Percentiles rank a stretch among this genome's conserved stretches.
Conservation (phyloP, 2,113 vertebrate genomes). For the Acanthochromis polyacanthus region DNA sequence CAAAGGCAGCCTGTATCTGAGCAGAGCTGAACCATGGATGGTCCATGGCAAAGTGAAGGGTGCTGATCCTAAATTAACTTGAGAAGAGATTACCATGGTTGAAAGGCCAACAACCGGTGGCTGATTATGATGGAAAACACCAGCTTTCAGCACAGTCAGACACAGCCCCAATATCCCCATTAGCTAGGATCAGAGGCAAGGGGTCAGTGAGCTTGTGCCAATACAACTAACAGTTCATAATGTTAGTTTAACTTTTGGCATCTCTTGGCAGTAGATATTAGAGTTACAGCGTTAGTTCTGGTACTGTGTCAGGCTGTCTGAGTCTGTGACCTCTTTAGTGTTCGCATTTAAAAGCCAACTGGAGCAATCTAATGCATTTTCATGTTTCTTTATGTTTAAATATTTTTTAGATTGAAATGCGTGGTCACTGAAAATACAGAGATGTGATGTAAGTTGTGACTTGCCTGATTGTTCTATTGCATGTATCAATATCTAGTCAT, state of each 20-base stretch:
- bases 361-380: conserved; percentile 1
- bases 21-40: conserved; percentile 32
- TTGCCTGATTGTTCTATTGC: too few relatives aligned
- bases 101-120: conserved; percentile 9
- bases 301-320: not conserved
- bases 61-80: conserved; percentile 41
- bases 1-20: conserved; percentile 57
- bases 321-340: not conserved
- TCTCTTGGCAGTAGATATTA: too few relatives aligned
- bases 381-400: conserved; percentile 2
- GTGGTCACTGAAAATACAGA: not conserved
- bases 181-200: not conserved
- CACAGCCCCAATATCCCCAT: not conserved
- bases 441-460: not conserved
- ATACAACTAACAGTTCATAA: not conserved
- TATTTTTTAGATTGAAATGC: not conserved
- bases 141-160: not conserved
- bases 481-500: not conserved
- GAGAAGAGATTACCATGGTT: conserved; percentile 6
- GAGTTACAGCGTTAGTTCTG: not conserved
- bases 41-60: conserved; percentile 13
- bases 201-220: conserved; percentile 4
- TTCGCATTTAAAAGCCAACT: not conserved
- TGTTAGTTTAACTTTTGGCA: not conserved
- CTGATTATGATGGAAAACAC: conserved; percentile 8